Base-by-base conservation (phyloP, 2,888 invertebrate species). In the Melanostoma mellinum region DNA sequence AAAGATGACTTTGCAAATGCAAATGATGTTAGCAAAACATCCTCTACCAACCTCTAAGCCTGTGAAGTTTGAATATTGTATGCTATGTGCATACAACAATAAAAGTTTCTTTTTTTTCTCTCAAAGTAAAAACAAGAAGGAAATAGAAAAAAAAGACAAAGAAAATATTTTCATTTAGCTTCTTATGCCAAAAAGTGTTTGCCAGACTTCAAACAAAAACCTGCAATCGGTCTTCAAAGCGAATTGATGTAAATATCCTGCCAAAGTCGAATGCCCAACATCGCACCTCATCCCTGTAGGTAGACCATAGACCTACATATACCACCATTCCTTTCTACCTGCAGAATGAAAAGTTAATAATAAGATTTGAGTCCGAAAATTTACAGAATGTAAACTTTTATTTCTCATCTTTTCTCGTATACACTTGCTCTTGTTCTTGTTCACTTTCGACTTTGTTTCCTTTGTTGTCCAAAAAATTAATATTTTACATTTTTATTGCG, bases 401-500 rank as follows among this genome's bases (percentile, higher is more conserved):
- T 65, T 69, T 52, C 52, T 56, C 33, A 36, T 42, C 40, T 33
- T 36, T n/a, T 67, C 8, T 58, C 8, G 52, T 20, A 20, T 52
- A 38, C 33, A 9, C n/a, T 40, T 61, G 73, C 60, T 72, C n/a
- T 61, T 56, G 20, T 63, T 74, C 9, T 63, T 63, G 6, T 63
- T 63, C 50, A 63, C 63, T 63, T 74, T 82, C 61, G 52, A 56
- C 38, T 79, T 80, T 75, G 65, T 68, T 82, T 74, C 74, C 74
- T 84, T 84, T 84, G 82, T 84, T 77, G 82, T 78, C 69, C 58
- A 74, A 84, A 78, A 84, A 84, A 84, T 84, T 84, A 78, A 78
- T 84, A 74, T 84, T 84, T 78, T 74, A 77, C 78, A 84, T 84
- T 84, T 84, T 84, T 84, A 84, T 84, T 84, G 82, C 82, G 82